phyloP scores from a whole-genome alignment of 1,140 invertebrate genomes.

The Sipha flava region DNA sequence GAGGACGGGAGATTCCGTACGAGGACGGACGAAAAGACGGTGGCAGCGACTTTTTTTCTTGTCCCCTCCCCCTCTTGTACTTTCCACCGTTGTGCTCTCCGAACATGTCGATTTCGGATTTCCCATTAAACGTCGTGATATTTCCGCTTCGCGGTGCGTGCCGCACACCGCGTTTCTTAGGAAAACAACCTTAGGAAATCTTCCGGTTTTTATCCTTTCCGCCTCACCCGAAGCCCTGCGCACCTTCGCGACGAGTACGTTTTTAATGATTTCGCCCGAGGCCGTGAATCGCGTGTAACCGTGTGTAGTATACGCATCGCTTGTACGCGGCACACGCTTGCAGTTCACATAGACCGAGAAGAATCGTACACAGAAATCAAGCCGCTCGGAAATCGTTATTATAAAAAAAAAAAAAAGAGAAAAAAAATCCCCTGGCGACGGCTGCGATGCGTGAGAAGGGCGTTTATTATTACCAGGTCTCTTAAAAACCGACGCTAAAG shows the following conservation, averaged over 20 bases:
- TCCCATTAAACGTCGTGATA: constrained; percentile 27
- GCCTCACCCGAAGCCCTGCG: background rate
- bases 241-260: background rate
- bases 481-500: background rate
- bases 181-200: constrained; percentile 15
- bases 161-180: background rate
- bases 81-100: background rate
- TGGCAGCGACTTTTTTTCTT: background rate
- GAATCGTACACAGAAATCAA: background rate
- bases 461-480: constrained; percentile 13
- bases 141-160: constrained; percentile 22
- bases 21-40: background rate
- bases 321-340: background rate
- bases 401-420: background rate
- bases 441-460: constrained; percentile 4
- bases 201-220: background rate
- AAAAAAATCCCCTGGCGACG: background rate
- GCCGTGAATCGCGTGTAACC: background rate
- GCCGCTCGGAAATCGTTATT: background rate
- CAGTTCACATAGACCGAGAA: background rate
- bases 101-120: background rate
- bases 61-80: background rate
- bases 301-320: background rate
- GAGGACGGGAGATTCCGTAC: background rate
- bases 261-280: constrained; percentile 27